Percentiles rank a stretch among this genome's conserved stretches.
phyloP scores from a whole-genome alignment of 1,140 invertebrate genomes.

The Thaumetopoea pityocampa region DNA sequence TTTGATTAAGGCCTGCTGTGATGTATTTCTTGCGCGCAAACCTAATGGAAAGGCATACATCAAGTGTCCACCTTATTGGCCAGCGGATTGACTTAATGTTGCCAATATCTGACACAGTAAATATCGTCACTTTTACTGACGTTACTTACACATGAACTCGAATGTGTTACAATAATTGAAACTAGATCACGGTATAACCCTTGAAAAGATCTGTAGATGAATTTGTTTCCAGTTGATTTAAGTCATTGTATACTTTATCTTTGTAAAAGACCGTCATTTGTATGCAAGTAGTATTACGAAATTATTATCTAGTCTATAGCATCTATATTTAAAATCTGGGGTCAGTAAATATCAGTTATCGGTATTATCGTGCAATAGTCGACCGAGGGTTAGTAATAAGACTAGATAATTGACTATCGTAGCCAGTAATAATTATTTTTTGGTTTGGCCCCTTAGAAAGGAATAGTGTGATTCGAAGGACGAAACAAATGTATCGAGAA shows the following conservation, averaged over 20 bases:
- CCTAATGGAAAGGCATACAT: slow-evolving; percentile 71
- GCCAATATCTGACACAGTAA: slow-evolving; percentile 42
- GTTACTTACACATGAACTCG: slow-evolving; percentile 20
- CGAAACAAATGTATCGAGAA: no score
- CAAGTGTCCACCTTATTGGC: slow-evolving; percentile 71
- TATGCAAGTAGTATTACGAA: slow-evolving; percentile 44
- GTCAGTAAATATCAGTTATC: no score
- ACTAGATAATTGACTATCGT: no score
- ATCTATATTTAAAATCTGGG: slow-evolving; percentile 33
- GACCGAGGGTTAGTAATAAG: no score
- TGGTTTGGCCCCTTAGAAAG: no score
- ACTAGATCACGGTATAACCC: not conserved
- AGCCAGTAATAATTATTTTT: no score
- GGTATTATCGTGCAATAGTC: no score
- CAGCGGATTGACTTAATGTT: slow-evolving; percentile 60
- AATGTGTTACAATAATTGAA: slow-evolving; percentile 2
- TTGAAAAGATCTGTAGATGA: slow-evolving; percentile 3
- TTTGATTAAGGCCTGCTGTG: slow-evolving; percentile 68
- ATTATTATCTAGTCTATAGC: slow-evolving; percentile 21
- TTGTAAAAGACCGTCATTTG: slow-evolving; percentile 38
- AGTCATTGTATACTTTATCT: slow-evolving; percentile 34
- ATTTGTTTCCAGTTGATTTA: slow-evolving; percentile 17
- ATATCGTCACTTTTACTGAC: slow-evolving; percentile 39
- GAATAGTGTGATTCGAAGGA: no score
- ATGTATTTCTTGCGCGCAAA: slow-evolving; percentile 68